Evolutionary conservation across 2,888 invertebrate species (phyloP).

Genomic region (Exocentrus adspersus): DNA sequence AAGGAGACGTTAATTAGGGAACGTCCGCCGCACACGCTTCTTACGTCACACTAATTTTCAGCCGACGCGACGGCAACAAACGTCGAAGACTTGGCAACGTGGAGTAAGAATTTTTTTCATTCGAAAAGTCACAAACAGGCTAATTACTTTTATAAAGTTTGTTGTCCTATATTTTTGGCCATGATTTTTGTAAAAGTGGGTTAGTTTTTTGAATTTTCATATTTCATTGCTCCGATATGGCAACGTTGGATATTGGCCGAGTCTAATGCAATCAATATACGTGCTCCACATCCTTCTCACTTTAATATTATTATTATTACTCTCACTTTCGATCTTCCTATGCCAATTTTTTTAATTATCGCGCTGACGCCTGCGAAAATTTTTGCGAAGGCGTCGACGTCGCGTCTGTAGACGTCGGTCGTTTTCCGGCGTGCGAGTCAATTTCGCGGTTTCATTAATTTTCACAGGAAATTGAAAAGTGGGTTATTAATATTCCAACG

Average conservation of each 20-base stretch:
- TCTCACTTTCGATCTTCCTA: constrained; percentile 37
- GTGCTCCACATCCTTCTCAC: constrained; percentile 21
- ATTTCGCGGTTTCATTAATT: background rate
- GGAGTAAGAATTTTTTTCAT: too few species aligned
- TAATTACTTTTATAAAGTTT: too few species aligned
- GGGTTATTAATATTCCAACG: too few species aligned
- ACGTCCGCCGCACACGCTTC: background rate
- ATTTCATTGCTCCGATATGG: background rate
- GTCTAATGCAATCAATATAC: constrained; percentile 25
- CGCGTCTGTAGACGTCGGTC: too few species aligned
- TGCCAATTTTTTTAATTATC: constrained; percentile 42
- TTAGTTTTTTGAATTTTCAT: too few species aligned
- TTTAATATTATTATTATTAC: constrained; percentile 25
- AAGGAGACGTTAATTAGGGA: background rate
- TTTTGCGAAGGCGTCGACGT: too few species aligned
- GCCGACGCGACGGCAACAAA: too few species aligned
- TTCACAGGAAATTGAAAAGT: background rate
- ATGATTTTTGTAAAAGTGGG: too few species aligned
- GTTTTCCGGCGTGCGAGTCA: constrained; percentile 13
- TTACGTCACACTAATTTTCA: background rate
- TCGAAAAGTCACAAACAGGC: too few species aligned
- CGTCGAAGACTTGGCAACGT: too few species aligned
- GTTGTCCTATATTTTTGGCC: too few species aligned
- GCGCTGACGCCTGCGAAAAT: constrained; percentile 25
- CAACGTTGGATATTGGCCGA: constrained; percentile 20